phyloP scores from a whole-genome alignment of 2,797 vertebrate species.

The Macroramphosus scolopax region DNA sequence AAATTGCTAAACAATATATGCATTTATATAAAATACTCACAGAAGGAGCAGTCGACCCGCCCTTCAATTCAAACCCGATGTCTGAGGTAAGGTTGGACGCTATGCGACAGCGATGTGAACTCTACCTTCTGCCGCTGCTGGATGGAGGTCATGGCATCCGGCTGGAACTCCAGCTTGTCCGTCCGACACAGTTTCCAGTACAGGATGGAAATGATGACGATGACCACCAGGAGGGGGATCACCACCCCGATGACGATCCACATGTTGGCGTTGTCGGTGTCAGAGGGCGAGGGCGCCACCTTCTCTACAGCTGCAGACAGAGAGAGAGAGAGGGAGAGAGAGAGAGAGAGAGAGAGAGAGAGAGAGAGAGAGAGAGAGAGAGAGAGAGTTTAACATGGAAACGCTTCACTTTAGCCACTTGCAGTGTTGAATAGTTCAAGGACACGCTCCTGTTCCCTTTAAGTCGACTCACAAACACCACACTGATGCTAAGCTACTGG shows the following conservation, averaged over 20 bases:
- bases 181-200: slow-evolving; percentile 98
- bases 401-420: too few species aligned
- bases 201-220: slow-evolving; percentile 89
- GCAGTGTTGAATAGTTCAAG: slow-evolving; percentile 1
- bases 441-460: background rate
- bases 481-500: slow-evolving; percentile 2
- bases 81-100: too few species aligned
- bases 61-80: too few species aligned
- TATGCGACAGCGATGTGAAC: background rate
- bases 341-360: background rate
- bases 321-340: background rate
- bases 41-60: too few species aligned
- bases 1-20: too few species aligned
- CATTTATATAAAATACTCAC: too few species aligned
- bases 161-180: slow-evolving; percentile 98
- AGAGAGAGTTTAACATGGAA: too few species aligned
- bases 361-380: background rate
- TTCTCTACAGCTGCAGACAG: slow-evolving; percentile 87
- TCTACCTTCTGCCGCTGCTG: slow-evolving; percentile 91
- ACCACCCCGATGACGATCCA: slow-evolving; percentile 95
- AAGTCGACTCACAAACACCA: slow-evolving; percentile 4
- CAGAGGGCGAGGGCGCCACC: slow-evolving; percentile 72
- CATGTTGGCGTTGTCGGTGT: slow-evolving; percentile 85
- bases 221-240: slow-evolving; percentile 88
- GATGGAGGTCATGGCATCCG: slow-evolving; percentile 89